These are phyloP conservation scores for Vulpes lagopus DNA, from an alignment of 2,113 vertebrate genomes.

Conservation along the genomic window DNA sequence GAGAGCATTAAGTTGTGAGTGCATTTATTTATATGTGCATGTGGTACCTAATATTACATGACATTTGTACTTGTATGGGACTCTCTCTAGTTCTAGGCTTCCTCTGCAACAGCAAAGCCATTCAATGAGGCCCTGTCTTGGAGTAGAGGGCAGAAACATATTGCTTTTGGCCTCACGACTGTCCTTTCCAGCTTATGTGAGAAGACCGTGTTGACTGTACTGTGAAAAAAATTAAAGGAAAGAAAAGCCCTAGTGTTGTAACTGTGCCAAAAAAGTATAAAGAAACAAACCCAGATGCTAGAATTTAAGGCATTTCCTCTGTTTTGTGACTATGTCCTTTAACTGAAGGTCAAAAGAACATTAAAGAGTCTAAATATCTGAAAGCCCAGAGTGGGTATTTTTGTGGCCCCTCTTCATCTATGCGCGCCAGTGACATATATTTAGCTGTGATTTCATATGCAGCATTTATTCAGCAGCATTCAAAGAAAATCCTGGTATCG, in stretches of 20 bases:
- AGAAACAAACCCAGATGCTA: conserved; percentile 87
- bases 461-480: conserved; percentile 73
- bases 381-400: conserved; percentile 76
- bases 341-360: conserved; percentile 87
- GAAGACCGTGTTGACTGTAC: conserved; percentile 81
- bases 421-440: conserved; percentile 11
- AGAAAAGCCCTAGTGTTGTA: conserved; percentile 80
- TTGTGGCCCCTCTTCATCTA: conserved; percentile 72
- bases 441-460: conserved; percentile 72
- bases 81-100: conserved; percentile 47
- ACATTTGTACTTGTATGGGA: conserved; percentile 51
- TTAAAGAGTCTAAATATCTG: conserved; percentile 74
- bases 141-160: conserved; percentile 69
- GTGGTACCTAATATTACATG: neutral
- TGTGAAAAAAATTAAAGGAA: conserved; percentile 76
- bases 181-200: conserved; percentile 76
- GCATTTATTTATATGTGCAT: neutral
- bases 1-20: neutral
- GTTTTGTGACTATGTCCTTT: conserved; percentile 84
- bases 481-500: conserved; percentile 72
- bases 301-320: conserved; percentile 92
- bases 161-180: conserved; percentile 79
- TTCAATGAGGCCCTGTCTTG: conserved; percentile 61
- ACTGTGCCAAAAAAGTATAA: conserved; percentile 87
- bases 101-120: conserved; percentile 80